Evolutionary conservation across 2,797 vertebrate genomes (phyloP).

Genomic region (Octomys mimax): DNA sequence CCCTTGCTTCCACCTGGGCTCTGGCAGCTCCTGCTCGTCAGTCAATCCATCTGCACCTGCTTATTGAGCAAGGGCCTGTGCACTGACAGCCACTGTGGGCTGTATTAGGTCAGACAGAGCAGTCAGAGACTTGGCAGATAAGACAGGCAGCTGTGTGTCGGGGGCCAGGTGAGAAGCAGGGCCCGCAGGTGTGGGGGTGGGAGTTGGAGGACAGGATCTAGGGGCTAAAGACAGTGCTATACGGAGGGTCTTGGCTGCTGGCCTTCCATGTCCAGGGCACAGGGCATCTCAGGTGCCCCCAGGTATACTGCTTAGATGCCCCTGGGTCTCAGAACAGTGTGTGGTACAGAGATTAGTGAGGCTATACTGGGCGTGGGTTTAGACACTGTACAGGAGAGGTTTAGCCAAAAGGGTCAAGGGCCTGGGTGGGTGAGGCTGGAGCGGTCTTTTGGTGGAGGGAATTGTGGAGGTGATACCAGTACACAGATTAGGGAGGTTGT

Average conservation of each 20-base stretch:
- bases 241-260: background rate
- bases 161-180: background rate
- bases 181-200: background rate
- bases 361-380: background rate
- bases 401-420: background rate
- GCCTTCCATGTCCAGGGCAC: background rate
- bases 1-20: conserved; percentile 67
- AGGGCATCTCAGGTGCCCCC: background rate
- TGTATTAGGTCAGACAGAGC: background rate
- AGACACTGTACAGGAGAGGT: too few relatives aligned
- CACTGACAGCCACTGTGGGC: conserved; percentile 45
- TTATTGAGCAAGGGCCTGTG: conserved; percentile 59
- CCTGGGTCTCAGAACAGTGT: rapidly evolving
- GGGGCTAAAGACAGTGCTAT: background rate
- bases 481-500: background rate
- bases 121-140: background rate
- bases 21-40: conserved; percentile 53
- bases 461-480: background rate
- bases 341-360: too few relatives aligned
- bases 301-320: background rate
- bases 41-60: conserved; percentile 74
- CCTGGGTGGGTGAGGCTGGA: background rate
- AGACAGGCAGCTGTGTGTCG: conserved; percentile 43
- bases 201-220: background rate
- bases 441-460: background rate